These are phyloP conservation scores for Brachionus sp. DNA, from an alignment of 1,140 invertebrate species.

Conservation along the genomic window DNA sequence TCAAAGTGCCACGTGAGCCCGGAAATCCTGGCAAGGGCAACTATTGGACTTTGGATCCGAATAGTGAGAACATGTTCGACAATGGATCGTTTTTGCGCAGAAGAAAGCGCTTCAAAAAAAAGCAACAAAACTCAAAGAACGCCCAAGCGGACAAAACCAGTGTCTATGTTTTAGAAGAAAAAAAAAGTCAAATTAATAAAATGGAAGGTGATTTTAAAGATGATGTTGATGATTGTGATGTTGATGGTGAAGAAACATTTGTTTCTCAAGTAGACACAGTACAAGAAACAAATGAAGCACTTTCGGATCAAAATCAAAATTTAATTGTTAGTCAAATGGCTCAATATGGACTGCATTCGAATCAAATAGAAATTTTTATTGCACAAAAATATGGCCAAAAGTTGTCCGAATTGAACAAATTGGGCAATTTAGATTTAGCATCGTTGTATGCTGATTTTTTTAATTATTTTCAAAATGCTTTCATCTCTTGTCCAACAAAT, in stretches of 20 bases:
- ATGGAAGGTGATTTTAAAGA: too few relatives aligned
- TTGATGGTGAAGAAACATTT: too few relatives aligned
- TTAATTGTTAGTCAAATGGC: neutral
- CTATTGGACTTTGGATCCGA: conserved; percentile 95
- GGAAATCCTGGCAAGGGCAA: conserved; percentile 97
- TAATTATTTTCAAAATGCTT: neutral
- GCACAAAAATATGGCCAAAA: neutral
- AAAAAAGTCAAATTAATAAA: too few relatives aligned
- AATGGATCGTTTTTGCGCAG: conserved; percentile 93
- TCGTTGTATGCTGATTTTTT: neutral
- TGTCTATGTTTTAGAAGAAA: too few relatives aligned
- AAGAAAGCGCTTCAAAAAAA: conserved; percentile 86
- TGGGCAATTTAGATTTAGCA: neutral
- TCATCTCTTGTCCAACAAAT: neutral
- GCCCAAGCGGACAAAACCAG: too few relatives aligned
- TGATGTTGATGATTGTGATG: too few relatives aligned
- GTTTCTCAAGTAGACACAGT: too few relatives aligned
- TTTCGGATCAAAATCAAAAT: neutral
- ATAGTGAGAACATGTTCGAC: conserved; percentile 98
- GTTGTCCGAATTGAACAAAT: neutral
- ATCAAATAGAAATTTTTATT: neutral
- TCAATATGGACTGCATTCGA: neutral
- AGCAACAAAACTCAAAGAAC: neutral
- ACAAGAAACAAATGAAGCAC: too few relatives aligned
- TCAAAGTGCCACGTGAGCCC: conserved; percentile 94